A percentile compares a stretch with the other conserved stretches of the same genome.
Evolutionary conservation across 2,888 invertebrate species (phyloP).

Genomic region (Rhagonycha fulva): DNA sequence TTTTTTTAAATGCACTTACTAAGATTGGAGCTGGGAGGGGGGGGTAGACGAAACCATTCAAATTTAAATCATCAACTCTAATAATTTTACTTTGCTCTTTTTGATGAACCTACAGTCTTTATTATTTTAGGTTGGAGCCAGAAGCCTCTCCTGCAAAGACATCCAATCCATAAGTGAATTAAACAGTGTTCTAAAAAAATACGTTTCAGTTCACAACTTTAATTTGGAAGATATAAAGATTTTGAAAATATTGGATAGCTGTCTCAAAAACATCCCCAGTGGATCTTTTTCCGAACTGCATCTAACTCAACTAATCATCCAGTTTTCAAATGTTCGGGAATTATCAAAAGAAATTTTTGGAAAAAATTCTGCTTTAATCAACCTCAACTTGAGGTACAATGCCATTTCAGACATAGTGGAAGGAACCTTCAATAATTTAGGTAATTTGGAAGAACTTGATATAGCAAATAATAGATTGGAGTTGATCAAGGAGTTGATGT

Average conservation of each 20-base stretch:
- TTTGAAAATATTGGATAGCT: neutral
- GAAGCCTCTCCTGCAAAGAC: neutral
- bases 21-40: no score
- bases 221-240: neutral
- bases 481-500: neutral
- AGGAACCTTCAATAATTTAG: neutral
- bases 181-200: neutral
- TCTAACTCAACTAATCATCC: neutral
- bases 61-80: no score
- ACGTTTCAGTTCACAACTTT: neutral
- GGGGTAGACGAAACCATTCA: no score
- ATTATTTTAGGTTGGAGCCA: neutral
- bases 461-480: neutral
- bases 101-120: no score
- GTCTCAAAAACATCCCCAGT: neutral
- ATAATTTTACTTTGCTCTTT: no score
- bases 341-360: neutral
- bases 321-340: constrained; percentile 1
- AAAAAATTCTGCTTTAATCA: neutral
- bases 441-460: neutral
- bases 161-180: neutral
- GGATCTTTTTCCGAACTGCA: neutral
- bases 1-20: no score
- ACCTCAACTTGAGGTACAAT: constrained; percentile 1
- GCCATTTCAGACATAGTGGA: neutral